Conservation (phyloP, 2,888 invertebrate species). For the Orchesellides sinensis region DNA sequence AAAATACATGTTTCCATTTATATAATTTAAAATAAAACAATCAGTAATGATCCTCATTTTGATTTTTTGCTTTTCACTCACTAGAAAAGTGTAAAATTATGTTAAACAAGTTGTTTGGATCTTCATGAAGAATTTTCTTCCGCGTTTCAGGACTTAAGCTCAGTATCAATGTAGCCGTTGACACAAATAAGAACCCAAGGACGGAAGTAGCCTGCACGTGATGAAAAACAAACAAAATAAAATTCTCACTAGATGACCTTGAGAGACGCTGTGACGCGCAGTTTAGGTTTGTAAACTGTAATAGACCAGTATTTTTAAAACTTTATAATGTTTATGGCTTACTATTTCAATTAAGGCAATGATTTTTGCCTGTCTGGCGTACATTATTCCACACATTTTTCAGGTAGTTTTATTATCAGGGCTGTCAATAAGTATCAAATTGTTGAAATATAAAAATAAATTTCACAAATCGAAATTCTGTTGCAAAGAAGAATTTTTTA, state of each 20-base stretch:
- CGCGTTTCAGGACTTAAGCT: conserved; percentile 38
- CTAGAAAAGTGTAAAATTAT: conserved; percentile 63
- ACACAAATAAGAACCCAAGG: conserved; percentile 40
- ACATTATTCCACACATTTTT: conserved; percentile 50
- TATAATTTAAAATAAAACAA: neutral
- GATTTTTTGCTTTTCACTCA: conserved; percentile 15
- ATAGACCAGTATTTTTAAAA: neutral
- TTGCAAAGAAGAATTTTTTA: too few species aligned
- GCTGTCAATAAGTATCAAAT: too few species aligned
- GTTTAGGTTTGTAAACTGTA: neutral
- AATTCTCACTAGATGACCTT: too few species aligned
- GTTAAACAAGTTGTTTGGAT: conserved; percentile 50
- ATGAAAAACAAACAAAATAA: neutral
- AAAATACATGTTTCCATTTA: too few species aligned
- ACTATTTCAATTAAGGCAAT: conserved; percentile 68
- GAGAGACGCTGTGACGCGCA: too few species aligned
- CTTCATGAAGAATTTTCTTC: conserved; percentile 45
- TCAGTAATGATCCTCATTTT: too few species aligned
- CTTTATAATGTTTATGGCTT: conserved; percentile 28
- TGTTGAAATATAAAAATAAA: too few species aligned
- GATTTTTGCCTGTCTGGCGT: conserved; percentile 54
- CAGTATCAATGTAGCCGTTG: conserved; percentile 51
- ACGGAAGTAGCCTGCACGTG: conserved; percentile 27
- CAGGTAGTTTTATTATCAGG: too few species aligned
- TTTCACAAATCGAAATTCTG: too few species aligned